Evolutionary conservation across 2,797 vertebrate species (phyloP).

Genomic region (Micropoecilia bifurca): DNA sequence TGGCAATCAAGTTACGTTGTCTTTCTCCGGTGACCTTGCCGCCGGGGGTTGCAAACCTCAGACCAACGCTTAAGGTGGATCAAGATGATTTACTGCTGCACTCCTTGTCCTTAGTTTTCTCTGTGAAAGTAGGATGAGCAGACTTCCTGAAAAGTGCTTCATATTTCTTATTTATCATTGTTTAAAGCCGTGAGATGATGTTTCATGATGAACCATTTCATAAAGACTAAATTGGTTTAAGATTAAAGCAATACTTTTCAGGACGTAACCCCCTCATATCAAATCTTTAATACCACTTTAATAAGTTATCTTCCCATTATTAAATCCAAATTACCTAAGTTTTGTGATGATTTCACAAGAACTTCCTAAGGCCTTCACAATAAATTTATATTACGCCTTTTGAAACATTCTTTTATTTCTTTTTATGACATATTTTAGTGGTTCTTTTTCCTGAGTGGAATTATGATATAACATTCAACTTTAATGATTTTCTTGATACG

Average conservation of each 20-base stretch:
- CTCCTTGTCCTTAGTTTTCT: slow-evolving; percentile 22
- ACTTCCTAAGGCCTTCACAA: not conserved
- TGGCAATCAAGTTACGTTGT: slow-evolving; percentile 35
- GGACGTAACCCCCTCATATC: not conserved
- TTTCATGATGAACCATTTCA: slow-evolving; percentile 7
- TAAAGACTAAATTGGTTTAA: slow-evolving; percentile 1
- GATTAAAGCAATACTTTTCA: not conserved
- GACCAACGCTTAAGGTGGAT: slow-evolving; percentile 17
- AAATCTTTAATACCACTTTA: slow-evolving; percentile 1
- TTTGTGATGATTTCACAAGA: not conserved
- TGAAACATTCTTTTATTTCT: not conserved
- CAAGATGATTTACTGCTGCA: slow-evolving; percentile 6
- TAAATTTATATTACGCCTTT: not conserved
- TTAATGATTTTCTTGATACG: not conserved
- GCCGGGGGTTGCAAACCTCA: slow-evolving; percentile 5
- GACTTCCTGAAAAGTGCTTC: slow-evolving; percentile 12
- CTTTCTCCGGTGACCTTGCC: slow-evolving; percentile 45
- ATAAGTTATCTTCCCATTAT: not conserved
- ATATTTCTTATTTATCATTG: slow-evolving; percentile 21
- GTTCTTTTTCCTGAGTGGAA: not conserved
- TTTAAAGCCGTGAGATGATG: slow-evolving; percentile 16
- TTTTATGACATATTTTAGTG: not conserved
- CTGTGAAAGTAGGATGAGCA: not conserved
- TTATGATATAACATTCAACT: not conserved
- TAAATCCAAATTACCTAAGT: not conserved